Conservation (phyloP, 2,888 invertebrate species). For the Loripinus fragilis region DNA sequence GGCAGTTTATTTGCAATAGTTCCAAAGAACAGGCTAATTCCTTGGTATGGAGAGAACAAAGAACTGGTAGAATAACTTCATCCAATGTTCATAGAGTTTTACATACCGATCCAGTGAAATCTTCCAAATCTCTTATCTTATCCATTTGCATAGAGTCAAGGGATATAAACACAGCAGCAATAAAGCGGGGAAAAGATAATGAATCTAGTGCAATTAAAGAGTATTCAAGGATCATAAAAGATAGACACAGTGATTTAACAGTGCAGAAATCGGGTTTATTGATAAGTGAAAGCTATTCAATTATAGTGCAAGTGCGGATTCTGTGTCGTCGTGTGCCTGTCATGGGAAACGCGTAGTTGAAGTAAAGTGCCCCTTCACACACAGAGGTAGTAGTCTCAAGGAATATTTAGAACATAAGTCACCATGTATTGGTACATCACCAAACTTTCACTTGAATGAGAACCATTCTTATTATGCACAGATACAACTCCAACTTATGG, state of each 20-base stretch:
- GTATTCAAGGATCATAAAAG: background rate
- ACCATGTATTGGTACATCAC: slow-evolving; percentile 29
- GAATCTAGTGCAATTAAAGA: background rate
- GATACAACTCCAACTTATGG: slow-evolving; percentile 32
- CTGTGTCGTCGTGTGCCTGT: background rate
- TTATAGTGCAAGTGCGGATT: background rate
- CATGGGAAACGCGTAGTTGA: background rate
- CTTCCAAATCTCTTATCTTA: background rate
- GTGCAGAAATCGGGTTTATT: background rate
- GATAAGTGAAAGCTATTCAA: background rate
- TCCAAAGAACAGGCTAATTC: background rate
- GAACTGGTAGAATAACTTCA: background rate
- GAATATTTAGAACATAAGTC: slow-evolving; percentile 11
- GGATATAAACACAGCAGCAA: background rate
- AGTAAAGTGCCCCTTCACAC: slow-evolving; percentile 16
- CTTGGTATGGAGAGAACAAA: background rate
- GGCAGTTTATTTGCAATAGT: background rate
- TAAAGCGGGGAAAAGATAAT: background rate
- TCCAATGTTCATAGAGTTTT: background rate
- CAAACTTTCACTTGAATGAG: slow-evolving; percentile 21
- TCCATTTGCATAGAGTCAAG: background rate
- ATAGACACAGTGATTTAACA: background rate
- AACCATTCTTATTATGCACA: slow-evolving; percentile 36
- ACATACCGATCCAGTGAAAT: background rate
- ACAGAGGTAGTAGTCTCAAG: background rate